Evolutionary conservation across 1,140 invertebrate species (phyloP).

Genomic region (Sitophilus oryzae): DNA sequence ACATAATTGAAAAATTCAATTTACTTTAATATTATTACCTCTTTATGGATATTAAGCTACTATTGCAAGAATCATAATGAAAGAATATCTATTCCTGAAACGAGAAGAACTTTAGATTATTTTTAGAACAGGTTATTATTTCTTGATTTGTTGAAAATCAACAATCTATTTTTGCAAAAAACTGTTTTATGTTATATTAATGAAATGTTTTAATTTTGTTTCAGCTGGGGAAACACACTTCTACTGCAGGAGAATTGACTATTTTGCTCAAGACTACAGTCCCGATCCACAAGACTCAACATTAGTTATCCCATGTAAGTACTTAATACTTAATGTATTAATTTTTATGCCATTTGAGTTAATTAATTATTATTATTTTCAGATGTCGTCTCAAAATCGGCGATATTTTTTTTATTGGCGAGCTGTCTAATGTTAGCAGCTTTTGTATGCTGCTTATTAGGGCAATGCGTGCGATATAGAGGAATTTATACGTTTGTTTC

Average conservation of each 20-base stretch:
- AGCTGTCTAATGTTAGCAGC: conserved; percentile 57
- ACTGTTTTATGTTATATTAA: too few species aligned
- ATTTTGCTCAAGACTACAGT: conserved; percentile 76
- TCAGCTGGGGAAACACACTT: conserved; percentile 44
- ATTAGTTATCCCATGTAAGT: conserved; percentile 84
- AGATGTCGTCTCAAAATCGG: conserved; percentile 68
- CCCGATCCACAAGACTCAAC: conserved; percentile 82
- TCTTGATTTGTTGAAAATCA: background rate
- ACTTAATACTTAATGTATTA: background rate
- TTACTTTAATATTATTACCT: too few species aligned
- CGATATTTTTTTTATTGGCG: conserved; percentile 60
- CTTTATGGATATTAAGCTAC: too few species aligned
- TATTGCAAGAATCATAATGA: too few species aligned
- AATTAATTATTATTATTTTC: conserved; percentile 38
- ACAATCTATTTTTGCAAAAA: too few species aligned
- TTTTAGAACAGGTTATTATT: too few species aligned
- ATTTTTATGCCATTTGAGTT: background rate
- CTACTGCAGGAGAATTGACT: conserved; percentile 75
- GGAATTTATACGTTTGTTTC: conserved; percentile 63
- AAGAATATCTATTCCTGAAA: too few species aligned
- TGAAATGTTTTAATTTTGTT: conserved; percentile 32
- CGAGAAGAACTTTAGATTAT: too few species aligned
- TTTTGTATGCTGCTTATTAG: conserved; percentile 59
- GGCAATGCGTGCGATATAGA: conserved; percentile 55
- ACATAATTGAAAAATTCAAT: too few species aligned